Conservation (phyloP, 1,140 invertebrate genomes). For the Papilio glaucus region DNA sequence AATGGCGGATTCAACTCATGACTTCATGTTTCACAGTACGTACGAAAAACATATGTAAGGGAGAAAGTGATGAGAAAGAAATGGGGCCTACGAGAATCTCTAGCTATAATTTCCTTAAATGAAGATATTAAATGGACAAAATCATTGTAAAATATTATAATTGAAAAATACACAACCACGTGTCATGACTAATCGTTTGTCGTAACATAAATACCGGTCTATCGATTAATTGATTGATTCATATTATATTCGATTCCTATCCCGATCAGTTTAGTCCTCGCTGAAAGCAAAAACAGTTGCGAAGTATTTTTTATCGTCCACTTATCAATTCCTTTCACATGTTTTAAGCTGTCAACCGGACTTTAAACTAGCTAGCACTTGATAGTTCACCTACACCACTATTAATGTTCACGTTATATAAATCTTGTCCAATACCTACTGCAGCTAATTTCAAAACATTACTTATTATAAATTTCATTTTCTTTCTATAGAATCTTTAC, state of each 20-base stretch:
- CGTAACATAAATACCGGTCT: constrained; percentile 11
- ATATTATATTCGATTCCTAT: constrained; percentile 2
- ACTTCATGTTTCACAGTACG: no score
- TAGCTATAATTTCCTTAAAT: no score
- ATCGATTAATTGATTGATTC: constrained; percentile 18
- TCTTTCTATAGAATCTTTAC: no score
- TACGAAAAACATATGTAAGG: no score
- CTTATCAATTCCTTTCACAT: constrained; percentile 11
- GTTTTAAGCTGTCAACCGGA: constrained; percentile 14
- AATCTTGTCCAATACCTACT: neutral
- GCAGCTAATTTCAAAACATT: neutral
- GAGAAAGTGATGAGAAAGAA: no score
- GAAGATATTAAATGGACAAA: no score
- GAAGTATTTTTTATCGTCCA: constrained; percentile 6
- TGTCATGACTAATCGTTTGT: neutral
- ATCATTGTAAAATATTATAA: neutral
- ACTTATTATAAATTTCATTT: no score
- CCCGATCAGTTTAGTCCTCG: neutral
- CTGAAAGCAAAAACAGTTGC: constrained; percentile 10
- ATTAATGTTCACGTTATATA: constrained; percentile 3
- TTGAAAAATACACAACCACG: neutral
- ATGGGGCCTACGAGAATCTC: no score
- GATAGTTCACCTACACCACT: constrained; percentile 18
- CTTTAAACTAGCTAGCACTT: constrained; percentile 4
- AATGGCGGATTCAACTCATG: no score